phyloP scores from a whole-genome alignment of 2,888 invertebrate genomes.

The Nemapogon koenigi region DNA sequence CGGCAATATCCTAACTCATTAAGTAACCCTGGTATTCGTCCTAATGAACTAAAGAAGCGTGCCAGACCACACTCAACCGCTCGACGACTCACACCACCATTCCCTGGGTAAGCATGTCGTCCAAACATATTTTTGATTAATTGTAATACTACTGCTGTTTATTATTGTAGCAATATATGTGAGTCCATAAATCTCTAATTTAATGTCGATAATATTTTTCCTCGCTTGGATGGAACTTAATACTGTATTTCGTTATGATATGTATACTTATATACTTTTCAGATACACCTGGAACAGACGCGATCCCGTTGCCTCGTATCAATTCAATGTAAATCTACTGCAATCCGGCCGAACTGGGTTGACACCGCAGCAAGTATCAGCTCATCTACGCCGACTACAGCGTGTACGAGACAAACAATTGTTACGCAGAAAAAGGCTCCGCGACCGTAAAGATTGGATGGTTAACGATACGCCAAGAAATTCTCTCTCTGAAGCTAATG shows the following conservation, averaged over 20 bases:
- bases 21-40: constrained; percentile 24
- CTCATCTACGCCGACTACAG: constrained; percentile 40
- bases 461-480: constrained; percentile 36
- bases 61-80: constrained; percentile 18
- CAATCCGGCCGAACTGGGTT: constrained; percentile 46
- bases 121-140: too few relatives aligned
- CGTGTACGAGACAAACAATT: constrained; percentile 50
- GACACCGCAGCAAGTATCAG: constrained; percentile 43
- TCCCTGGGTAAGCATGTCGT: constrained; percentile 40
- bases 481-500: constrained; percentile 50
- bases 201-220: too few relatives aligned
- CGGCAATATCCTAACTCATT: constrained; percentile 19
- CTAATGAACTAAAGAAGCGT: constrained; percentile 38
- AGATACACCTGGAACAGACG: constrained; percentile 55
- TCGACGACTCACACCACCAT: constrained; percentile 42
- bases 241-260: too few relatives aligned
- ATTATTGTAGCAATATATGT: too few relatives aligned
- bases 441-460: constrained; percentile 38
- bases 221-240: too few relatives aligned
- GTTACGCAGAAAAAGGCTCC: constrained; percentile 33
- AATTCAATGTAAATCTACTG: constrained; percentile 44
- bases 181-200: too few relatives aligned
- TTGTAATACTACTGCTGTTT: too few relatives aligned
- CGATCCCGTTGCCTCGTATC: constrained; percentile 51
- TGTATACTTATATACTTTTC: constrained; percentile 23